Conservation (phyloP, 2,113 vertebrate species). For the Fulica atra region DNA sequence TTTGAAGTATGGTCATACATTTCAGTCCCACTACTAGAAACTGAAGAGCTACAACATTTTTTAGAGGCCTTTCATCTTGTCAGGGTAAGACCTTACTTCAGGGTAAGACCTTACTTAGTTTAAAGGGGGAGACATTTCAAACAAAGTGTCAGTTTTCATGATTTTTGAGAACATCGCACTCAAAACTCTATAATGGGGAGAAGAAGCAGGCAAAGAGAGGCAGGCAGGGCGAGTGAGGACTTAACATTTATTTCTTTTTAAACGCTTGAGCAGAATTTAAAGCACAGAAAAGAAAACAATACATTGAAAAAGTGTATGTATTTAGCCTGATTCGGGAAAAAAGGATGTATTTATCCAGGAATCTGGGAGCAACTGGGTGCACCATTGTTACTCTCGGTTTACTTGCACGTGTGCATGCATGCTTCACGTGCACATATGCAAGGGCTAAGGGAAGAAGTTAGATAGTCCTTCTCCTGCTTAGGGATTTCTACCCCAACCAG, state of each 20-base stretch:
- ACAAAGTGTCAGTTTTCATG: background rate
- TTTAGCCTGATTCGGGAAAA: background rate
- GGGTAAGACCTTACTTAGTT: background rate
- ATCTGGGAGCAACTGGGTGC: background rate
- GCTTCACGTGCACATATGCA: rapidly evolving
- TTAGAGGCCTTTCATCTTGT: background rate
- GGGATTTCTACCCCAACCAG: background rate
- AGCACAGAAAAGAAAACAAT: background rate
- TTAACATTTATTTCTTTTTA: background rate
- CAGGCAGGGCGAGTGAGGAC: background rate
- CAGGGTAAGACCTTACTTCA: background rate
- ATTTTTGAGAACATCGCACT: background rate
- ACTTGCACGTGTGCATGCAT: background rate
- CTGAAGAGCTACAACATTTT: background rate
- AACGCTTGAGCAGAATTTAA: background rate
- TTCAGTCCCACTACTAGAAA: background rate
- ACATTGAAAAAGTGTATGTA: background rate
- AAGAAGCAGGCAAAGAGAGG: background rate
- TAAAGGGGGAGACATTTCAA: background rate
- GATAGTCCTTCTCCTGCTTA: background rate
- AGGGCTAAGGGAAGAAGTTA: background rate
- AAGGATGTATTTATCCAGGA: background rate
- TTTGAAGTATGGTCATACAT: background rate
- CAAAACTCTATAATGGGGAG: background rate
- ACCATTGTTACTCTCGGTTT: background rate